Percentiles rank a stretch among this genome's conserved stretches.
These are phyloP conservation scores for Drosophila orosa DNA, from an alignment of 1,140 invertebrate genomes.

Conservation along the genomic window DNA sequence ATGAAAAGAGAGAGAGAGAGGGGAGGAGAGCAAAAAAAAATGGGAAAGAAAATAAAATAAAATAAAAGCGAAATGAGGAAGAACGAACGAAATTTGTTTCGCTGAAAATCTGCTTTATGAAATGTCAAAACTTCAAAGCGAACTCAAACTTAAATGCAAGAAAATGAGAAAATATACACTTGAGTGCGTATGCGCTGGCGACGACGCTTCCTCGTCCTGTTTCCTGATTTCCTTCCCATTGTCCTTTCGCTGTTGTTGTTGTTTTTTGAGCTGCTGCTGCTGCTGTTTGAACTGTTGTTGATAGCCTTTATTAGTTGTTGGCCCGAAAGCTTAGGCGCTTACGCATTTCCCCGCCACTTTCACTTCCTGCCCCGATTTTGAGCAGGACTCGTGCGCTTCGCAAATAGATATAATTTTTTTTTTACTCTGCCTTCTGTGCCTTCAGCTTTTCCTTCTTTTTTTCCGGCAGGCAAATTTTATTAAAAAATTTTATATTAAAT, in stretches of 20 bases:
- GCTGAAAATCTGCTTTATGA: conserved; percentile 76
- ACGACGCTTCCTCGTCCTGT: conserved; percentile 13
- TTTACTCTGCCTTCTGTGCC: background rate
- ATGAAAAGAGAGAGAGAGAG: background rate
- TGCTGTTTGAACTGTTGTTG: conserved; percentile 81
- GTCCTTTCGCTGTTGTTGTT: conserved; percentile 29
- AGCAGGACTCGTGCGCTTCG: conserved; percentile 44
- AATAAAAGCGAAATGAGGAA: conserved; percentile 39
- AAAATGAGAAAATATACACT: conserved; percentile 84
- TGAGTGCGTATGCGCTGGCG: conserved; percentile 69
- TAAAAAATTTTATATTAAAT: conserved; percentile 83
- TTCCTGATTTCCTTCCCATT: conserved; percentile 31
- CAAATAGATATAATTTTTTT: conserved; percentile 47
- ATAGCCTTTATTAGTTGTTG: conserved; percentile 82
- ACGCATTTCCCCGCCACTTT: conserved; percentile 52
- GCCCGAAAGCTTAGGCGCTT: conserved; percentile 74
- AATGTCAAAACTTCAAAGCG: conserved; percentile 84
- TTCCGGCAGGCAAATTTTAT: conserved; percentile 73
- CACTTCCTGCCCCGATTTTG: conserved; percentile 27
- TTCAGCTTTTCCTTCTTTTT: conserved; percentile 29
- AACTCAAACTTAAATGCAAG: conserved; percentile 79
- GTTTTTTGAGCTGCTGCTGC: conserved; percentile 31
- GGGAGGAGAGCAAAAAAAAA: conserved; percentile 1
- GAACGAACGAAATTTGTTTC: conserved; percentile 43
- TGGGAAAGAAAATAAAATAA: conserved; percentile 36